Evolutionary conservation across 2,113 vertebrate genomes (phyloP).

Genomic region (Antigone vipio): DNA sequence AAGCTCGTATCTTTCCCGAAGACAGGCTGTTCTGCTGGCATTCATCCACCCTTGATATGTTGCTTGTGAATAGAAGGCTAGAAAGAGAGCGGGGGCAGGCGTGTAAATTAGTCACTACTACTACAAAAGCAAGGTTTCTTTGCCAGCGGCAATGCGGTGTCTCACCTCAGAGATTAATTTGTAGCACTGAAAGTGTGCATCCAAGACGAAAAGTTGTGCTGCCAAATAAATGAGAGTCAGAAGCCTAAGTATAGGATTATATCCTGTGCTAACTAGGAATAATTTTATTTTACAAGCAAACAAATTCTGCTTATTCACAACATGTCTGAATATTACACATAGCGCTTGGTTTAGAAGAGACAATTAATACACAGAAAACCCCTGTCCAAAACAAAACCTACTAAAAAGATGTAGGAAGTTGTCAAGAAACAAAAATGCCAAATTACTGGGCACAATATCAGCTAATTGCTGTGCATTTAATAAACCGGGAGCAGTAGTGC

Average conservation of each 20-base stretch:
- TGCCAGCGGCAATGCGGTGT: neutral
- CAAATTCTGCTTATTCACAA: neutral
- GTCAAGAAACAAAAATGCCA: neutral
- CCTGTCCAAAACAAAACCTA: neutral
- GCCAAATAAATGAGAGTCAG: neutral
- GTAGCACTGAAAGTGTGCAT: neutral
- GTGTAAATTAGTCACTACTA: constrained; percentile 50
- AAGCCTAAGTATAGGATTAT: neutral
- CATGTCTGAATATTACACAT: neutral
- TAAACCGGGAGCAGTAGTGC: neutral
- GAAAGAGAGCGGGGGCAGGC: constrained; percentile 22
- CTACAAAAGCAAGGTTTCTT: constrained; percentile 48
- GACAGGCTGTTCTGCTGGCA: constrained; percentile 57
- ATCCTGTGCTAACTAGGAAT: neutral
- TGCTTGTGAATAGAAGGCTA: constrained; percentile 55
- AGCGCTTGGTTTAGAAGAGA: neutral
- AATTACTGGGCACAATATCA: too few species aligned
- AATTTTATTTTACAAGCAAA: neutral
- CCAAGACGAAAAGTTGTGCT: neutral
- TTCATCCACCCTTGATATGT: constrained; percentile 12
- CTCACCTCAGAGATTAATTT: neutral
- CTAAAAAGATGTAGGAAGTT: neutral
- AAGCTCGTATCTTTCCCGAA: constrained; percentile 30
- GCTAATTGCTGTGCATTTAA: neutral
- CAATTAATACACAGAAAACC: neutral